A percentile compares a stretch with the other conserved stretches of the same genome.
These are phyloP conservation scores for Parelbella ahira DNA, from an alignment of 2,888 invertebrate species.

Conservation along the genomic window DNA sequence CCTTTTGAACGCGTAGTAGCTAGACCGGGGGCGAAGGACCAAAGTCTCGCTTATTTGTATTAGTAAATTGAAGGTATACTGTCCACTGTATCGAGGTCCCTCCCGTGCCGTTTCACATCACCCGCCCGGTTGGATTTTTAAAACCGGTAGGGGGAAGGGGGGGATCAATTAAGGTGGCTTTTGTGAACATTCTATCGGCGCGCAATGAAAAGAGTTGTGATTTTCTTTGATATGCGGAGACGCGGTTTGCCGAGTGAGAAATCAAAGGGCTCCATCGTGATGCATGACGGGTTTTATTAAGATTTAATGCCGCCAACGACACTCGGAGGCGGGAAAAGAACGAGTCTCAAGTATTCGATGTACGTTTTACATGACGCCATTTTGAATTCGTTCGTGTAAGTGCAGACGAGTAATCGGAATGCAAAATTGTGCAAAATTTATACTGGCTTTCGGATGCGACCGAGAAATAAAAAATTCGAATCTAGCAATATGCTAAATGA, in stretches of 20 bases:
- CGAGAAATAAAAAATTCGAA: slow-evolving; percentile 25
- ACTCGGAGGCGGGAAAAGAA: slow-evolving; percentile 78
- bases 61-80: slow-evolving; percentile 74
- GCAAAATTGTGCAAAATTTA: slow-evolving; percentile 26
- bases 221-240: slow-evolving; percentile 77
- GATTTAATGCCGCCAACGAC: slow-evolving; percentile 79
- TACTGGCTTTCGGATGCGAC: slow-evolving; percentile 23
- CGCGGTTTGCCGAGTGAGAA: slow-evolving; percentile 79
- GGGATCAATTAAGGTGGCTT: slow-evolving; percentile 73
- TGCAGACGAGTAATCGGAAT: slow-evolving; percentile 39
- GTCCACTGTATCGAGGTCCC: slow-evolving; percentile 59
- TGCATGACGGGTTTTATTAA: slow-evolving; percentile 80
- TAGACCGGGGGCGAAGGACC: slow-evolving; percentile 53
- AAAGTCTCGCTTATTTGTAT: slow-evolving; percentile 70
- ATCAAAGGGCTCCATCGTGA: slow-evolving; percentile 74
- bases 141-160: slow-evolving; percentile 50
- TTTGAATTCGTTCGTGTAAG: slow-evolving; percentile 65
- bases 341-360: slow-evolving; percentile 73
- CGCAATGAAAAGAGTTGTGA: slow-evolving; percentile 80
- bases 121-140: slow-evolving; percentile 45
- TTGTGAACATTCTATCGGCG: slow-evolving; percentile 76
- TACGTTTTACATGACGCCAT: slow-evolving; percentile 75
- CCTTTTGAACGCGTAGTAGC: slow-evolving; percentile 62
- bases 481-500: slow-evolving; percentile 26
- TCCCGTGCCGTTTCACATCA: slow-evolving; percentile 38